phyloP scores from a whole-genome alignment of 2,113 vertebrate species.

The Entelurus aequoreus region DNA sequence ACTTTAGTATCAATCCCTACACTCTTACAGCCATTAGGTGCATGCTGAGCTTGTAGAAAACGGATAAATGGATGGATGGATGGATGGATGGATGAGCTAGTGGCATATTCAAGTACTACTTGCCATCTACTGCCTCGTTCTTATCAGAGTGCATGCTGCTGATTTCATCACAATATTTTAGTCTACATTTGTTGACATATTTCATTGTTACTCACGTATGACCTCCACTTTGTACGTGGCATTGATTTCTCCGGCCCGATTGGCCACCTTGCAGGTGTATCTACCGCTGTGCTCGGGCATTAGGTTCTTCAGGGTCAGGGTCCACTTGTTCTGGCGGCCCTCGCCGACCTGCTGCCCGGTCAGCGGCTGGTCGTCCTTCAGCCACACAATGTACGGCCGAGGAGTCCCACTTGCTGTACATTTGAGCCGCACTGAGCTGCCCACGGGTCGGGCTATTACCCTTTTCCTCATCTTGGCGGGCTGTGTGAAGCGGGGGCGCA shows the following conservation, averaged over 20 bases:
- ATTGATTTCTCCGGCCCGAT: constrained; percentile 90
- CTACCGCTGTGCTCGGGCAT: constrained; percentile 89
- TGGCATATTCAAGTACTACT: too few species aligned
- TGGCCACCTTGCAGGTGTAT: constrained; percentile 94
- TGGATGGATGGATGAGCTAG: too few species aligned
- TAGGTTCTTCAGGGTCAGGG: constrained; percentile 87
- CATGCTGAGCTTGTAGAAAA: too few species aligned
- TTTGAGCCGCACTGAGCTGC: constrained; percentile 93
- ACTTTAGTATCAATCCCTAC: too few species aligned
- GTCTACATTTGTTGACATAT: constrained; percentile 13
- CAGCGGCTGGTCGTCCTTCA: constrained; percentile 89
- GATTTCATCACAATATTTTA: not conserved
- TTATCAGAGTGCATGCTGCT: too few species aligned
- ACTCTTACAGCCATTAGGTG: too few species aligned
- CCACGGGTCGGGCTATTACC: constrained; percentile 90
- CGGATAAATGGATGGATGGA: too few species aligned
- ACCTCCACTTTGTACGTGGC: constrained; percentile 98
- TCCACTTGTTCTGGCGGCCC: constrained; percentile 93
- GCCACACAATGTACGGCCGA: constrained; percentile 88
- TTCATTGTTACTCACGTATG: constrained; percentile 84
- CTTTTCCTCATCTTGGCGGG: constrained; percentile 95
- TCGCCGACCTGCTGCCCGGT: constrained; percentile 79
- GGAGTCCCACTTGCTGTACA: constrained; percentile 91
- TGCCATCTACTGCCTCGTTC: too few species aligned
- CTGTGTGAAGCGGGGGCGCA: constrained; percentile 92